Percentiles rank a stretch among this genome's conserved stretches.
Evolutionary conservation across 1,140 invertebrate species (phyloP).

Genomic region (Lysiphlebus fabarum): DNA sequence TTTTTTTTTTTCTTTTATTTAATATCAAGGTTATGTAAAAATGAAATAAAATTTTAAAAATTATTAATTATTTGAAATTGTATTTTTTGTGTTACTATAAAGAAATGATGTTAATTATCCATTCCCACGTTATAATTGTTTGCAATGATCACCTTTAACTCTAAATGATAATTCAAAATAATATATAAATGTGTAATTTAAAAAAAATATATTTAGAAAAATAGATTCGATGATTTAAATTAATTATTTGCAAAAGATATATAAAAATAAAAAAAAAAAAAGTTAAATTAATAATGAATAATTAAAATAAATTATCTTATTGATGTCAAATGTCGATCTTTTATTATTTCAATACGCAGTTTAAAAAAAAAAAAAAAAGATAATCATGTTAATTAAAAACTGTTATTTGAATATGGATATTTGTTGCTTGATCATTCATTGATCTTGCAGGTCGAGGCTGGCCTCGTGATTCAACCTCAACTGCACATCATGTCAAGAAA

Average conservation of each 20-base stretch:
- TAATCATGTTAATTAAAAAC: constrained; percentile 26
- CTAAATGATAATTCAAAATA: constrained; percentile 7
- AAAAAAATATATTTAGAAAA: background rate
- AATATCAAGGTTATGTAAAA: too few species aligned
- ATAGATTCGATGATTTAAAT: background rate
- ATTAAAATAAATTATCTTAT: too few species aligned
- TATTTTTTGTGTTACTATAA: constrained; percentile 40
- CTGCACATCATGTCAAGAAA: too few species aligned
- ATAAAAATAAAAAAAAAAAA: too few species aligned
- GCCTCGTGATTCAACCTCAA: constrained; percentile 27
- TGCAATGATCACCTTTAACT: constrained; percentile 48
- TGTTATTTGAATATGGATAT: constrained; percentile 45
- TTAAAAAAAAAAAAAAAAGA: background rate
- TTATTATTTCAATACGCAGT: constrained; percentile 1
- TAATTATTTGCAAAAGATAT: constrained; percentile 16
- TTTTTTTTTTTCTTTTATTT: too few species aligned
- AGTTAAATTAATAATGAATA: too few species aligned
- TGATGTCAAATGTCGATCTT: background rate
- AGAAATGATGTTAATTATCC: constrained; percentile 32
- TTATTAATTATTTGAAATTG: too few species aligned
- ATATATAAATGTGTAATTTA: background rate
- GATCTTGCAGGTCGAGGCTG: constrained; percentile 39
- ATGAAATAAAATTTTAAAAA: too few species aligned
- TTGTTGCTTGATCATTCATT: constrained; percentile 39
- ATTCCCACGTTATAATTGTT: constrained; percentile 54